Evolutionary conservation across 2,113 vertebrate species (phyloP).

Genomic region (Ceratotherium simum): DNA sequence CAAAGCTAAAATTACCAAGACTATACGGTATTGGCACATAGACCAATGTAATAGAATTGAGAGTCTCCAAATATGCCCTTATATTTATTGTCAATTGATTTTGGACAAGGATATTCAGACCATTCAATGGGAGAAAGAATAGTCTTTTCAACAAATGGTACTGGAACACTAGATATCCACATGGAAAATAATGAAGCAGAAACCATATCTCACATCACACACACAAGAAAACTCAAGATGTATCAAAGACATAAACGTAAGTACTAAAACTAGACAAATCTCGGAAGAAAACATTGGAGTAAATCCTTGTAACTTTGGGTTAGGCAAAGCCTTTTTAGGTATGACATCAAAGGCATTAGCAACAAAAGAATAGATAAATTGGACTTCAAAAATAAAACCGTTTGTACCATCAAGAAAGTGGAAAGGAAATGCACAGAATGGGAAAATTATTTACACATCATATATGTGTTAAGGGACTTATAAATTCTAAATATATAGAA

Average conservation of each 20-base stretch:
- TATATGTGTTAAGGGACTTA: neutral
- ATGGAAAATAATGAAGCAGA: neutral
- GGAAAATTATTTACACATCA: neutral
- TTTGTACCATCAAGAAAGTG: neutral
- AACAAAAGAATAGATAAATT: neutral
- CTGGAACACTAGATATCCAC: neutral
- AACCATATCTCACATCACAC: neutral
- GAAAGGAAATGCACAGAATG: neutral
- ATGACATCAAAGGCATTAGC: accelerated
- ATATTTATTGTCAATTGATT: neutral
- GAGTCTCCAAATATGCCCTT: neutral
- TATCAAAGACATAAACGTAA: neutral
- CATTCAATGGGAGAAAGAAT: neutral
- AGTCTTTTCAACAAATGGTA: neutral
- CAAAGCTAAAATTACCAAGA: neutral
- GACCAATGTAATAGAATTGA: neutral
- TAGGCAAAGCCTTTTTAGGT: neutral
- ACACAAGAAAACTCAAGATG: neutral
- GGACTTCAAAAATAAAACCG: neutral
- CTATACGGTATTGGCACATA: neutral
- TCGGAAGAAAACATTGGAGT: neutral
- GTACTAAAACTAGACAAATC: neutral
- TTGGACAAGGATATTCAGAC: neutral
- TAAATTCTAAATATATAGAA: too few relatives aligned
- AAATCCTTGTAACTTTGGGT: neutral